Conservation (phyloP, 2,888 invertebrate species). For the Corbicula japonica region DNA sequence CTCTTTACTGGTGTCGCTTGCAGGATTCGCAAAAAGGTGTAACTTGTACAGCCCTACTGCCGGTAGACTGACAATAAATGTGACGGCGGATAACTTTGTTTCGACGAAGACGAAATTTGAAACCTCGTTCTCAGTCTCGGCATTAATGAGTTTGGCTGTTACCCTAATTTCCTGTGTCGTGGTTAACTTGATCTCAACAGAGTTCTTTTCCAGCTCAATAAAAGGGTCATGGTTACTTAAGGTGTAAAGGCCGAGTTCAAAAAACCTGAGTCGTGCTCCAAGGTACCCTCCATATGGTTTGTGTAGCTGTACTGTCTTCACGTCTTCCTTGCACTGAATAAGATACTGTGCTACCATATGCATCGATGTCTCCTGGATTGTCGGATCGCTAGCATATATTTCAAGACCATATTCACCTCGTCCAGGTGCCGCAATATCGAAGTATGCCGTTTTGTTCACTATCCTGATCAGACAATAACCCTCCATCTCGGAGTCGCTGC, state of each 20-base stretch:
- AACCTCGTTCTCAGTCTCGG: slow-evolving; percentile 80
- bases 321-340: slow-evolving; percentile 84
- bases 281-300: slow-evolving; percentile 85
- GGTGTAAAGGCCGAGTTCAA: slow-evolving; percentile 82
- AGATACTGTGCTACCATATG: slow-evolving; percentile 86
- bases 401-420: slow-evolving; percentile 86
- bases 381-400: slow-evolving; percentile 86
- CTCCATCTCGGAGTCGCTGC: slow-evolving; percentile 83
- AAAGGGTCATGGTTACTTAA: slow-evolving; percentile 84
- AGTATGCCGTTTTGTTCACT: slow-evolving; percentile 85
- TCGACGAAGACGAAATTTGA: slow-evolving; percentile 84
- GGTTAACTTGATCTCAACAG: slow-evolving; percentile 80
- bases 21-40: slow-evolving; percentile 85
- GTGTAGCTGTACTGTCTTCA: slow-evolving; percentile 82
- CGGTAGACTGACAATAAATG: slow-evolving; percentile 82
- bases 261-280: slow-evolving; percentile 85
- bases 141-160: slow-evolving; percentile 85
- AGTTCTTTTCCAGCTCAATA: slow-evolving; percentile 83
- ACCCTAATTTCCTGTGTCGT: slow-evolving; percentile 82
- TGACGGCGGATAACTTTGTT: slow-evolving; percentile 74
- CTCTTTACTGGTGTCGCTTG: slow-evolving; percentile 83
- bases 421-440: slow-evolving; percentile 84
- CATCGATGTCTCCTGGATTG: slow-evolving; percentile 84
- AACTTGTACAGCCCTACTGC: slow-evolving; percentile 85
- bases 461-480: slow-evolving; percentile 85